Evolutionary conservation across 1,140 invertebrate genomes (phyloP), one percentile per base, ranked within the genome.

Genomic region (Battus philenor): DNA sequence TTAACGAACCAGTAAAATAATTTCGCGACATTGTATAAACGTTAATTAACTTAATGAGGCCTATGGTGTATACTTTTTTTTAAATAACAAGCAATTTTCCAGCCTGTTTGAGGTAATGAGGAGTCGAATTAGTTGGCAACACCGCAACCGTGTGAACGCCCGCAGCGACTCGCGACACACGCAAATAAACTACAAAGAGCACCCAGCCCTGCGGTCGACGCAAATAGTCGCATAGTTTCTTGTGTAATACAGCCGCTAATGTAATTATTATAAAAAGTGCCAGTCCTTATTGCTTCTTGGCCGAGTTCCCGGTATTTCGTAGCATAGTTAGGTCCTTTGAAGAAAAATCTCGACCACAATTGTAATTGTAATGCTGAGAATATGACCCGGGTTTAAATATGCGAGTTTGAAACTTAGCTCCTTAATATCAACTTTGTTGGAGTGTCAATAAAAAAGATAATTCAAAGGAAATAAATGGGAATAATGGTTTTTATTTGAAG

Each of bases 121-220:
- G 47, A 29, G 47, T 47, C 51, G 43, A 49, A 51, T 58, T 62
- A 56, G 41, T 39, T 38, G 26, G 43, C 44, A 51, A 41, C 50
- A 63, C 43, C 26, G 13, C 31, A 29, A 49, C 44, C 50, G 66
- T 66, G 77, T 81, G 70, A 81, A 81, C 62, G 77, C 50, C 74
- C 77, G 58, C 60, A 50, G 53, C 61, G 72, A 68, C 72, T 49
- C 71, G 76, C 73, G 71, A 73, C 67, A 62, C 49, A 66, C 70
- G 69, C 67, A 80, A 80, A 80, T 80, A 80, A 77, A 71, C 62
- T 38, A 58, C 47, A 24, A 54, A 44, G 45, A 39, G 36, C 36
- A 39, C 30, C 34, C 39, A 20, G 55, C 56, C 52, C 49, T 52
- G 31, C 47, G 30, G 32, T 47, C 32, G 57, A 59, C 70, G 65